Percentiles rank a stretch among this genome's conserved stretches.
These are phyloP conservation scores for Melanerpes formicivorus DNA, from an alignment of 2,113 vertebrate species.

Conservation along the genomic window DNA sequence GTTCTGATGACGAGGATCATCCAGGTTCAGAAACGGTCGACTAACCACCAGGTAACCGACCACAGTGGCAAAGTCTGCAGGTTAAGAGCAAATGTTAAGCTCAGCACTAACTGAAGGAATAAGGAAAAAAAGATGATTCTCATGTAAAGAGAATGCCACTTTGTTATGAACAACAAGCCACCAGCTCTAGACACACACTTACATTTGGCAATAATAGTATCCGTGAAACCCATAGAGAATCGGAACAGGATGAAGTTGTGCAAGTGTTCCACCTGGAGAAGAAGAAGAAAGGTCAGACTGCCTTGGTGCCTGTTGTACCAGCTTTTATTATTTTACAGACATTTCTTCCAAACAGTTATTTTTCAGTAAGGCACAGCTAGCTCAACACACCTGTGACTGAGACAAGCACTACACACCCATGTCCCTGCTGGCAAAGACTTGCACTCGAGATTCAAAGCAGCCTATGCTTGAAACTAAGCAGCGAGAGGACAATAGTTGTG, in stretches of 20 bases:
- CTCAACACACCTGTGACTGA: not conserved
- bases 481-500: not conserved
- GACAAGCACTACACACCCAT: not conserved
- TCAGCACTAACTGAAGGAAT: not conserved
- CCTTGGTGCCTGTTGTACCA: not conserved
- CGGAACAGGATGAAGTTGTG: constrained; percentile 97
- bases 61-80: constrained; percentile 92
- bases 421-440: not conserved
- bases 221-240: constrained; percentile 98
- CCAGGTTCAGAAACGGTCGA: constrained; percentile 87
- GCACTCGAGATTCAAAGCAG: not conserved
- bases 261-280: constrained; percentile 90
- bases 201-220: constrained; percentile 97
- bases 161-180: not conserved
- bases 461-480: not conserved
- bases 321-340: not conserved
- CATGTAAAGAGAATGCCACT: not conserved
- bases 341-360: not conserved
- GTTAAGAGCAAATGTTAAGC: not conserved
- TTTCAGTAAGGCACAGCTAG: not conserved
- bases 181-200: constrained; percentile 68
- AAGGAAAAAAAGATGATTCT: not conserved
- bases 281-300: not conserved
- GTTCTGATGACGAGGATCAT: constrained; percentile 86
- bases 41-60: constrained; percentile 97